Base-by-base conservation (phyloP, 2,888 invertebrate genomes). In the Hemicrepidius hirtus region DNA sequence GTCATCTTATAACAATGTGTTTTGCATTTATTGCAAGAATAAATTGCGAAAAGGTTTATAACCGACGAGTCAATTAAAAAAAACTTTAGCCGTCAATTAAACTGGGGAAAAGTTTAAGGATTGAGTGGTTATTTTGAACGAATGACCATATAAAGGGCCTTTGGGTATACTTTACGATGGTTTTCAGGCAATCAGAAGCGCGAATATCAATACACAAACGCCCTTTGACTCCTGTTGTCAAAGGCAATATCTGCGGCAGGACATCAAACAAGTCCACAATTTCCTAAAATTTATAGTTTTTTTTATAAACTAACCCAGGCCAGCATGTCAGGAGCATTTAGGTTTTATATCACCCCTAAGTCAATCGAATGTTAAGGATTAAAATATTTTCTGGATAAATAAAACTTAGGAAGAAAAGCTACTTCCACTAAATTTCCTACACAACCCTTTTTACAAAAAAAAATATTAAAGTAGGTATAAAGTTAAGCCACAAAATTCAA, bases 1-100 rank as follows among this genome's bases (percentile, higher is more conserved):
- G 63, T 63, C 63, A 63, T 44, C 9, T 62, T 46, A 5, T 46
- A 63, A 63, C 63, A 63, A 63, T 41, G 62, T 24, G 1, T 40
- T 13, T 40, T 44, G 62, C 62, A 24, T 62, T 24, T 41, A 13
- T n/a, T 21, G 18, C 44, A 21, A n/a, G 62, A 62, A 12, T 13
- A 44, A 59, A 41, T 37, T 41, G 44, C 6, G 46, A 46, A 46
- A 46, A 44, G 16, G n/a, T n/a, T n/a, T n/a, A 44, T 16, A 12
- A 16, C 6, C n/a, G 16, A 7, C 13, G 12, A 13, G n/a, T n/a
- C 40, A 13, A 13, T 40, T 40, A 13, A 40, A 40, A 13, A 1
- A 40, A 40, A n/a, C n/a, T 13, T 13, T 40, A 40, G 13, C 3
- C n/a, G 40, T 3, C 13, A 40, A 40, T 40, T 40, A 40, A 40